These are phyloP conservation scores for Calidris pygmaea DNA, from an alignment of 2,113 vertebrate species.

Conservation along the genomic window DNA sequence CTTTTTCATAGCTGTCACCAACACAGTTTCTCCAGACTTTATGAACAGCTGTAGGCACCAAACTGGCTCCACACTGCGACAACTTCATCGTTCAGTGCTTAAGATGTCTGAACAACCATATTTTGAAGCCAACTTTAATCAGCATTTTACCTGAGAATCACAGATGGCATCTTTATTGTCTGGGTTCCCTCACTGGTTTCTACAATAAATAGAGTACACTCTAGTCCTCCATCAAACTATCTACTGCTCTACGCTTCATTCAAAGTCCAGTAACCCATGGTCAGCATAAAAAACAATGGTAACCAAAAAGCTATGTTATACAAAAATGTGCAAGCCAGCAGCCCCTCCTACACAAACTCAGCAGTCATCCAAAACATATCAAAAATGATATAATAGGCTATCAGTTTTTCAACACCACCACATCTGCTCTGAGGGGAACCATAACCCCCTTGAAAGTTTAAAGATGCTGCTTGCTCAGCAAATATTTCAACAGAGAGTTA, in stretches of 20 bases:
- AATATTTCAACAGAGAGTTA: background rate
- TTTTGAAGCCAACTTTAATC: background rate
- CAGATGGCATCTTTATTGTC: background rate
- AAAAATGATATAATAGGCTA: background rate
- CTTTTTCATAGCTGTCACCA: background rate
- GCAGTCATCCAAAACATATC: background rate
- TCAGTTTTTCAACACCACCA: background rate
- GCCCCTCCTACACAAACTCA: background rate
- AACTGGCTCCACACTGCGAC: background rate
- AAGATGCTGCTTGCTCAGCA: background rate
- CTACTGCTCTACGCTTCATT: background rate
- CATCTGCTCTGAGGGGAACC: background rate
- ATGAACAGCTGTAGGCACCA: background rate
- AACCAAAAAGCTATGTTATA: background rate
- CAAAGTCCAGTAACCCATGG: background rate
- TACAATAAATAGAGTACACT: background rate
- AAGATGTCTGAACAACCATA: background rate
- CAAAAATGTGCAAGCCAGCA: background rate
- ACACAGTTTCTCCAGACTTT: background rate
- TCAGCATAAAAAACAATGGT: background rate
- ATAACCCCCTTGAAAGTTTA: background rate
- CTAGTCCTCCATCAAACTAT: background rate
- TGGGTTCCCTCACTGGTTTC: background rate
- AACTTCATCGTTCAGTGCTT: rapidly evolving
- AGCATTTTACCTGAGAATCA: background rate